Evolutionary conservation across 2,888 invertebrate species (phyloP).

Genomic region (Caradrina clavipalpis): DNA sequence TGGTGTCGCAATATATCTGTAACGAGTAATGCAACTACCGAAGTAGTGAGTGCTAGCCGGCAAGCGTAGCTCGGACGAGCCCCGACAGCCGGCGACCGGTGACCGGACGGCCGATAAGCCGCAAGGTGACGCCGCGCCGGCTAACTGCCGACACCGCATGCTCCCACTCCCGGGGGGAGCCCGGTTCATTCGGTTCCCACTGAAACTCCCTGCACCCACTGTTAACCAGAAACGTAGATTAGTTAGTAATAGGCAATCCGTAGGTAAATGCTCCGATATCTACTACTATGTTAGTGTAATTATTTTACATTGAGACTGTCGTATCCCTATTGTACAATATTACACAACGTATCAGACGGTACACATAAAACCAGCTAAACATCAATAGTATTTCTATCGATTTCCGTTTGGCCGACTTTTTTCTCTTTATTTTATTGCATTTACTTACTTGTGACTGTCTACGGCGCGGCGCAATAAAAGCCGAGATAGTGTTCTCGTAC

Average conservation of each 20-base stretch:
- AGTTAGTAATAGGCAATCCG: slow-evolving; percentile 70
- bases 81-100: slow-evolving; percentile 67
- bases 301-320: slow-evolving; percentile 7
- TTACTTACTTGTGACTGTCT: slow-evolving; percentile 78
- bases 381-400: slow-evolving; percentile 66
- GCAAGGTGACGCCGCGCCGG: slow-evolving; percentile 79
- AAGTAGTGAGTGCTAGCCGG: slow-evolving; percentile 55
- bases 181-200: slow-evolving; percentile 73
- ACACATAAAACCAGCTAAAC: slow-evolving; percentile 52
- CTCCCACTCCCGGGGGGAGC: slow-evolving; percentile 62
- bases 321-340: background rate
- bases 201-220: slow-evolving; percentile 66
- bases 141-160: slow-evolving; percentile 75
- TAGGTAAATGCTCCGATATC: slow-evolving; percentile 46
- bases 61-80: slow-evolving; percentile 50
- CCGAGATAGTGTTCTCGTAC: slow-evolving; percentile 86
- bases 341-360: slow-evolving; percentile 20
- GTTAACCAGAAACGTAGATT: slow-evolving; percentile 74
- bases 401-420: slow-evolving; percentile 70
- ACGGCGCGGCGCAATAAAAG: slow-evolving; percentile 83
- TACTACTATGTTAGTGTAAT: slow-evolving; percentile 13
- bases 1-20: slow-evolving; percentile 64
- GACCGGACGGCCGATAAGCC: slow-evolving; percentile 83
- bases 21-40: slow-evolving; percentile 50
- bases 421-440: slow-evolving; percentile 77